Evolutionary conservation across 2,797 vertebrate genomes (phyloP), one percentile per base, ranked within the genome.

Genomic region (Crax fasciolata): DNA sequence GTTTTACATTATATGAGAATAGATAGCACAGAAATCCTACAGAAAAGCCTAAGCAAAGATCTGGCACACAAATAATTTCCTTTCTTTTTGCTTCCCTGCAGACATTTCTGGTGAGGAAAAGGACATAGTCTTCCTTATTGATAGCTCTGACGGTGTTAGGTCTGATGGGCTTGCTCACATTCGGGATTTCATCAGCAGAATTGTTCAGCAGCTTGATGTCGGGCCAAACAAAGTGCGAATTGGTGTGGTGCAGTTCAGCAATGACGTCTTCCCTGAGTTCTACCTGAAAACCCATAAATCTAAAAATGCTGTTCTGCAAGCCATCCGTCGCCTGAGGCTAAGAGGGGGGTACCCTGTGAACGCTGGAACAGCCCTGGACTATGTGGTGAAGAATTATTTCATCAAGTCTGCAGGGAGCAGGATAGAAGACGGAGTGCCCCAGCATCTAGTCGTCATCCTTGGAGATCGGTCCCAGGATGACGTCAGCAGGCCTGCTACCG

Each of bases 101-200:
- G 95, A 96, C 76, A 66, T 98, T 70, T 98, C 98, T 49, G 98
- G 96, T 4, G 97, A 98, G 5, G 97, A 97, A 58, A 99, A 98
- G 11, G 99, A 99, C 93, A 97, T 99, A 5, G 97, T 99, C 80
- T 99, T 99, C 96, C 98, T 99, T 10, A 98, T 99, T 21, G 99
- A 99, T 96, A 99, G 99, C 80, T 99, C 99, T 1, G 98, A 99
- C 21, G 97, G 28, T 0, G 98, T 99, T 23, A 97, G 97, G 73
- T 0, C 83, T 0, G 95, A 86, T 0, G 99, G 98, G 38, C 92
- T 99, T 3, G 99, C 98, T 52, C 98, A 99, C 72, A 98, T 99
- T 57, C 98, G 99, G 28, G 99, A 99, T 93, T 99, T 99, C 83
- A 98, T 99, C 25, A 66, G 97, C 78, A 98, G 93, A 90, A 97